phyloP scores from a whole-genome alignment of 2,888 invertebrate species.

The Xestia xanthographa region DNA sequence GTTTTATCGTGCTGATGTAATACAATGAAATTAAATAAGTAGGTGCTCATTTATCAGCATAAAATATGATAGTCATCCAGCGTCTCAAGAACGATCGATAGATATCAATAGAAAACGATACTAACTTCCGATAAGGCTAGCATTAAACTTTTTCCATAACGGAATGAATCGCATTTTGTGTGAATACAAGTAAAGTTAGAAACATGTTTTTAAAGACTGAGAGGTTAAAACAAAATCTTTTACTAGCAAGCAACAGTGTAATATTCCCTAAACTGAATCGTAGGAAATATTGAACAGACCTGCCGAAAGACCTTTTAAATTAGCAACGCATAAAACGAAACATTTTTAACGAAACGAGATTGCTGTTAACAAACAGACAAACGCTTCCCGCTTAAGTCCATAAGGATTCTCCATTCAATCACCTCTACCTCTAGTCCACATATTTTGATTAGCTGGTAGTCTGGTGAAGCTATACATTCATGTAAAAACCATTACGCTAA shows the following conservation, averaged over 20 bases:
- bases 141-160: conserved; percentile 2
- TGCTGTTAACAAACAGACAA: neutral
- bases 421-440: conserved; percentile 8
- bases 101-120: conserved; percentile 30
- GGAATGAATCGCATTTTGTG: conserved; percentile 15
- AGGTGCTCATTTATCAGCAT: conserved; percentile 14
- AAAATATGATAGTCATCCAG: conserved; percentile 24
- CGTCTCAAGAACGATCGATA: conserved; percentile 14
- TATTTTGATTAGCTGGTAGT: conserved; percentile 4
- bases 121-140: conserved; percentile 7
- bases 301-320: neutral
- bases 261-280: neutral
- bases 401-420: neutral
- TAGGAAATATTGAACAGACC: neutral
- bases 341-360: neutral
- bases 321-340: neutral
- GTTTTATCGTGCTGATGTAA: conserved; percentile 11
- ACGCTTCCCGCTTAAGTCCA: neutral
- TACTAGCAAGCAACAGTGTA: too few relatives aligned
- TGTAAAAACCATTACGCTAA: conserved; percentile 51
- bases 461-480: conserved; percentile 32
- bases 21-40: conserved; percentile 5
- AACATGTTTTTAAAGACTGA: neutral
- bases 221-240: neutral
- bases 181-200: neutral